A percentile compares a stretch with the other conserved stretches of the same genome.
phyloP scores from a whole-genome alignment of 2,113 vertebrate genomes.

The Hydropotes inermis region DNA sequence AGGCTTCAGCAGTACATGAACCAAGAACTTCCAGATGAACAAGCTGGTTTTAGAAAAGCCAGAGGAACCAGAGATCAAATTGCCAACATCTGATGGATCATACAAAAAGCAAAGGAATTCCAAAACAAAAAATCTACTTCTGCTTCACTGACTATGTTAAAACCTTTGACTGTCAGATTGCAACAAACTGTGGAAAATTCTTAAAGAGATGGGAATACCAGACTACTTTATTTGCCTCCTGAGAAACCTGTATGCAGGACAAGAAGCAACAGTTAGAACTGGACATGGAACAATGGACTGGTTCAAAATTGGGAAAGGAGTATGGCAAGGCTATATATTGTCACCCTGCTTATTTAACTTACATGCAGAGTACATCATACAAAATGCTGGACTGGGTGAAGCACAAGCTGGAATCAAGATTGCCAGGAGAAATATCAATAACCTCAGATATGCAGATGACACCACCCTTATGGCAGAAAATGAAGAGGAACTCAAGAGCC shows the following conservation, averaged over 20 bases:
- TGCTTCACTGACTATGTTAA: not conserved
- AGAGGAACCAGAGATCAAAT: not conserved
- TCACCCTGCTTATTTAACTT: not conserved
- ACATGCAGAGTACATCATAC: not conserved
- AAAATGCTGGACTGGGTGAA: not conserved
- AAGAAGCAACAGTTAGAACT: not conserved
- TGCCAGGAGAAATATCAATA: not conserved
- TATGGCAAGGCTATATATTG: not conserved
- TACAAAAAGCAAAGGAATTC: not conserved
- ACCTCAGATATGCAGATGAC: not conserved
- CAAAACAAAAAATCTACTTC: not conserved
- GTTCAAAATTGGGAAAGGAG: not conserved
- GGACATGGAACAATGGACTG: not conserved
- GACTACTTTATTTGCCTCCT: not conserved
- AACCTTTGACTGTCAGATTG: not conserved
- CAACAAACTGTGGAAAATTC: not conserved
- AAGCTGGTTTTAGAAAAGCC: not conserved
- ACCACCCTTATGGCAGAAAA: not conserved
- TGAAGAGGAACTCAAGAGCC: not conserved
- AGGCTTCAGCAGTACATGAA: not conserved
- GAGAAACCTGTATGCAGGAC: not conserved
- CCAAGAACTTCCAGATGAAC: not conserved
- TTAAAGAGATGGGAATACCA: not conserved
- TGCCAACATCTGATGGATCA: not conserved
- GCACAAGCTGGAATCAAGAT: not conserved